A percentile compares a stretch with the other conserved stretches of the same genome.
Conservation (phyloP, 1,140 invertebrate genomes). For the Triops cancriformis region DNA sequence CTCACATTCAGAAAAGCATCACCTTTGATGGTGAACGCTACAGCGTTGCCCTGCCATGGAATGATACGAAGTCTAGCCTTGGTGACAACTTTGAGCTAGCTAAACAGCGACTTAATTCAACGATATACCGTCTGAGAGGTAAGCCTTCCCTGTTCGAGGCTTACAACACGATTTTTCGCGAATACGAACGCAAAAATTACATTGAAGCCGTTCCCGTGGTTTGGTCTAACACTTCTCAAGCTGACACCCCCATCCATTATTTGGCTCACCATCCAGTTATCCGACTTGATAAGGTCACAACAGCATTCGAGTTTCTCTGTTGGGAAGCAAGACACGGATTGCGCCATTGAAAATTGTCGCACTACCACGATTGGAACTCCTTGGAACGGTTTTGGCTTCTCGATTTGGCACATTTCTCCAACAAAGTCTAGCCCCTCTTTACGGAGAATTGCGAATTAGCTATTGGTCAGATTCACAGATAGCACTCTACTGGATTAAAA, state of each 20-base stretch:
- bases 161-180: background rate
- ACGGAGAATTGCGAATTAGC: background rate
- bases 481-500: conserved; percentile 25
- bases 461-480: conserved; percentile 27
- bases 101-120: background rate
- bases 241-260: background rate
- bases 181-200: background rate
- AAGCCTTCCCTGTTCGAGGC: background rate
- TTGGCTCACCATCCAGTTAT: background rate
- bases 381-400: background rate
- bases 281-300: background rate
- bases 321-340: conserved; percentile 11
- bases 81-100: background rate
- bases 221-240: background rate
- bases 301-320: background rate
- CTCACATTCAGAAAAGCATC: background rate
- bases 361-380: conserved; percentile 10
- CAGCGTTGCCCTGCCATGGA: background rate
- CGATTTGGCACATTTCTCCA: background rate
- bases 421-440: background rate
- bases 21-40: background rate
- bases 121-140: background rate
- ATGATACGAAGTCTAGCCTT: background rate
- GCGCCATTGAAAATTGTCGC: conserved; percentile 16
- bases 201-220: background rate